Evolutionary conservation across 2,888 invertebrate genomes (phyloP).

Genomic region (Psococerastis gibbosa): DNA sequence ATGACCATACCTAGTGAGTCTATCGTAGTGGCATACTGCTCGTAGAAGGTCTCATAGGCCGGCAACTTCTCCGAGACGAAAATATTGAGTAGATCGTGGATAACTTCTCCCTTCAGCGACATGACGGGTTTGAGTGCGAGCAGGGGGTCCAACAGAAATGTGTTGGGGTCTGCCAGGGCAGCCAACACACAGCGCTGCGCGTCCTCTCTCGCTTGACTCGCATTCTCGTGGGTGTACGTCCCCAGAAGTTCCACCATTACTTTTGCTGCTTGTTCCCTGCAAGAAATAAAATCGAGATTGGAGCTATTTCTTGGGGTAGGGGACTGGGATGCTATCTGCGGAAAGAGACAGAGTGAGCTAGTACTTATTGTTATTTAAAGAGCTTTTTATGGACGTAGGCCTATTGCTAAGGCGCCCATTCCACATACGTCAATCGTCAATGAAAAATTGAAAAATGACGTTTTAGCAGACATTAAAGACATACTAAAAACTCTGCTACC

Average conservation of each 20-base stretch:
- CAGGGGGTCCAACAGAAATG: slow-evolving; percentile 87
- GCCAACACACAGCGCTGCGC: slow-evolving; percentile 92
- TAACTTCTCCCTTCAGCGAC: slow-evolving; percentile 84
- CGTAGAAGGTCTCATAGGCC: slow-evolving; percentile 84
- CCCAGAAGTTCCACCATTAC: slow-evolving; percentile 94
- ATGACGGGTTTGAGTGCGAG: slow-evolving; percentile 85
- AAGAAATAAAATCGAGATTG: slow-evolving; percentile 20
- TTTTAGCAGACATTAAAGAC: too few species aligned
- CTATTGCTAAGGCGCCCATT: too few species aligned
- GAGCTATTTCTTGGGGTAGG: too few species aligned
- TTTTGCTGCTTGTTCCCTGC: slow-evolving; percentile 76
- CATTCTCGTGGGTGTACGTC: slow-evolving; percentile 94
- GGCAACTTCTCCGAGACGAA: slow-evolving; percentile 88
- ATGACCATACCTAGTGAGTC: slow-evolving; percentile 32
- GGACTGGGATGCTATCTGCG: too few species aligned
- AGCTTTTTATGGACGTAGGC: too few species aligned
- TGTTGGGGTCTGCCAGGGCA: slow-evolving; percentile 85
- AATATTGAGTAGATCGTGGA: slow-evolving; percentile 82
- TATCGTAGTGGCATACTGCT: slow-evolving; percentile 81
- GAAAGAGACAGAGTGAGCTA: too few species aligned
- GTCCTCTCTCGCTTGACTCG: slow-evolving; percentile 89
- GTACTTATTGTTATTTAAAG: too few species aligned
- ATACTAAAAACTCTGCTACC: too few species aligned
- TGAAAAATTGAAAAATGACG: too few species aligned
- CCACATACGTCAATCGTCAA: too few species aligned